Percentiles rank a stretch among this genome's conserved stretches.
Evolutionary conservation across 2,888 invertebrate genomes (phyloP).

Genomic region (Scaptomyza reducta): DNA sequence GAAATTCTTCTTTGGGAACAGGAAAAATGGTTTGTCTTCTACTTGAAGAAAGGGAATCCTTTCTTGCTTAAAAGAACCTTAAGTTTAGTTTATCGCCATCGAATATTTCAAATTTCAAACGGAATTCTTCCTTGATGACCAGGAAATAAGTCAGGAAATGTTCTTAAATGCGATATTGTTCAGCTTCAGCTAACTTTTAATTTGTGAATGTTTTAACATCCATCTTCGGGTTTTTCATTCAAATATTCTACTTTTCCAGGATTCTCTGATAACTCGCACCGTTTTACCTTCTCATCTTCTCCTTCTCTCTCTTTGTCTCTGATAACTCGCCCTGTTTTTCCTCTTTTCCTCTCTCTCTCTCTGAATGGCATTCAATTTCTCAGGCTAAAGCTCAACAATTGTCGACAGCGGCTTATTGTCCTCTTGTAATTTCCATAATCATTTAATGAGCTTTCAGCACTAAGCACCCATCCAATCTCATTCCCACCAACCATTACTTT

Average conservation of each 20-base stretch:
- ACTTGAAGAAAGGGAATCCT: too few species aligned
- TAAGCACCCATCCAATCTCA: conserved; percentile 1
- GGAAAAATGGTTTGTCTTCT: too few species aligned
- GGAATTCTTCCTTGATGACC: too few species aligned
- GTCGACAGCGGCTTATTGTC: conserved; percentile 35
- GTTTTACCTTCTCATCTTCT: background rate
- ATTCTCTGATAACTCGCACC: background rate
- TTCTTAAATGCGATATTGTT: background rate
- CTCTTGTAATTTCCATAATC: conserved; percentile 37
- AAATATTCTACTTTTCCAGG: too few species aligned
- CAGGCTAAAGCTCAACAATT: conserved; percentile 21
- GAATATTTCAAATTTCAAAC: too few species aligned
- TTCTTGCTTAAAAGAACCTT: too few species aligned
- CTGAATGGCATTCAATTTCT: conserved; percentile 11
- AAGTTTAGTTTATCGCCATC: too few species aligned
- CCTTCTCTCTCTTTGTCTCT: background rate
- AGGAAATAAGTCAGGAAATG: too few species aligned
- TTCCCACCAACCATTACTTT: conserved; percentile 55
- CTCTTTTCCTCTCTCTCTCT: background rate
- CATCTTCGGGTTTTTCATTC: too few species aligned
- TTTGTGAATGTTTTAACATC: too few species aligned
- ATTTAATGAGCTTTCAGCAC: conserved; percentile 40
- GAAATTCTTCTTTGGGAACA: background rate
- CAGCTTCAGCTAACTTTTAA: too few species aligned
- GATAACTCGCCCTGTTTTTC: background rate